phyloP scores from a whole-genome alignment of 2,888 invertebrate genomes.

The Xestia rhomboidea region DNA sequence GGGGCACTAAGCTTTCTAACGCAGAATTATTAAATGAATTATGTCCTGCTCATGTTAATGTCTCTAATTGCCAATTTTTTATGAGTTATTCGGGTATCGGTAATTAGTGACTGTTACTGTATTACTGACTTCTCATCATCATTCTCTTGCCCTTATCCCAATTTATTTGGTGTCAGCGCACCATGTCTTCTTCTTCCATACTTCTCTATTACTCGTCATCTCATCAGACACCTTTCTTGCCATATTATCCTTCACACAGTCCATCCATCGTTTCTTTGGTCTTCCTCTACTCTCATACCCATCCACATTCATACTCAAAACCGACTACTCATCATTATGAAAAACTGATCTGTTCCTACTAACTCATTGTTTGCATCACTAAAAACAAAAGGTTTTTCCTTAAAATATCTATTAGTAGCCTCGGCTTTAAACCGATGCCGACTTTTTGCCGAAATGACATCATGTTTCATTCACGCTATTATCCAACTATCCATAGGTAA shows the following conservation, averaged over 20 bases:
- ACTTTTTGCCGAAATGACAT: conserved; percentile 67
- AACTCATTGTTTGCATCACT: conserved; percentile 1
- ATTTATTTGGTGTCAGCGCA: too few relatives aligned
- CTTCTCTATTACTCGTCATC: too few relatives aligned
- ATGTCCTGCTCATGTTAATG: conserved; percentile 11
- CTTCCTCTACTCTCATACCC: too few relatives aligned
- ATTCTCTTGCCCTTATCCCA: too few relatives aligned
- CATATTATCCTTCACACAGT: too few relatives aligned
- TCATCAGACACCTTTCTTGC: too few relatives aligned
- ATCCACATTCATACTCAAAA: too few relatives aligned
- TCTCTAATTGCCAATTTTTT: not conserved
- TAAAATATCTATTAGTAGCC: conserved; percentile 36
- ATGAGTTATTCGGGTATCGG: not conserved
- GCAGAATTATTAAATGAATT: conserved; percentile 40
- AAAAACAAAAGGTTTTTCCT: conserved; percentile 18
- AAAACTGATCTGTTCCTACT: not conserved
- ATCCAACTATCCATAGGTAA: conserved; percentile 64
- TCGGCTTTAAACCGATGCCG: conserved; percentile 46
- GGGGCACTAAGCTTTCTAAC: conserved; percentile 48
- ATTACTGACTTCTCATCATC: too few relatives aligned
- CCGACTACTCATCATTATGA: not conserved
- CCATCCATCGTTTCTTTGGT: too few relatives aligned
- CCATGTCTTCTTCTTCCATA: too few relatives aligned
- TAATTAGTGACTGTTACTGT: not conserved
- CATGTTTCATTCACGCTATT: conserved; percentile 70